A percentile compares a stretch with the other conserved stretches of the same genome.
phyloP scores from a whole-genome alignment of 2,113 vertebrate species.

The Oryzias curvinotus region DNA sequence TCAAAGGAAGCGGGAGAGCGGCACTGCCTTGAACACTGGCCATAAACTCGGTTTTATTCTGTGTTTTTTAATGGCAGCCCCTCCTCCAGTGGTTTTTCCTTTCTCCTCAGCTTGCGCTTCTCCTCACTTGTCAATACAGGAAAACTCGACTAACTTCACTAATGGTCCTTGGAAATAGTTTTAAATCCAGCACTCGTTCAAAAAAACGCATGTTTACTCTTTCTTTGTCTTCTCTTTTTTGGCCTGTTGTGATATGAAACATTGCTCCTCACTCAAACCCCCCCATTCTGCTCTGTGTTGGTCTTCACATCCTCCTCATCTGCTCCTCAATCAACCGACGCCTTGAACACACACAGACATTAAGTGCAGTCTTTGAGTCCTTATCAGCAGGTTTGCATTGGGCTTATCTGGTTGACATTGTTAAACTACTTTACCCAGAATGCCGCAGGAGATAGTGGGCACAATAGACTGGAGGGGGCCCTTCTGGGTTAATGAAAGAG shows the following conservation, averaged over 20 bases:
- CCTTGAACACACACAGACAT: conserved; percentile 73
- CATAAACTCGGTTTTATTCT: conserved; percentile 39
- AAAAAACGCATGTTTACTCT: conserved; percentile 38
- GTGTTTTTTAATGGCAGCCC: conserved; percentile 16
- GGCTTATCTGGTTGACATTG: conserved; percentile 77
- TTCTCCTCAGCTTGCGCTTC: conserved; percentile 5
- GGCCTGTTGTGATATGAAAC: conserved; percentile 66
- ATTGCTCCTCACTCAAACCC: conserved; percentile 1
- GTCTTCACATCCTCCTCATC: conserved; percentile 59
- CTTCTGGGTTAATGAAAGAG: conserved; percentile 73
- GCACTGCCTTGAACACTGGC: conserved; percentile 18
- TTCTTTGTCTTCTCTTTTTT: conserved; percentile 53
- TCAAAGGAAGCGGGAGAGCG: background rate
- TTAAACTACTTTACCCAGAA: conserved; percentile 80
- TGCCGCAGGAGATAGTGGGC: conserved; percentile 67
- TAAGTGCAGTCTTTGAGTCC: conserved; percentile 74
- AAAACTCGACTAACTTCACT: conserved; percentile 50
- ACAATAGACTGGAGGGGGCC: conserved; percentile 66
- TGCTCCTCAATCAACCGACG: conserved; percentile 64
- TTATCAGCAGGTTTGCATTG: conserved; percentile 74
- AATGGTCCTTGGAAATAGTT: conserved; percentile 52
- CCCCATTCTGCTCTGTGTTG: conserved; percentile 40
- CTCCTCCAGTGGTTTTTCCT: background rate
- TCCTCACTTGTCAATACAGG: conserved; percentile 47
- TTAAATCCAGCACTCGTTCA: conserved; percentile 33